phyloP scores from a whole-genome alignment of 2,797 vertebrate genomes.

The Distichodus sexfasciatus region DNA sequence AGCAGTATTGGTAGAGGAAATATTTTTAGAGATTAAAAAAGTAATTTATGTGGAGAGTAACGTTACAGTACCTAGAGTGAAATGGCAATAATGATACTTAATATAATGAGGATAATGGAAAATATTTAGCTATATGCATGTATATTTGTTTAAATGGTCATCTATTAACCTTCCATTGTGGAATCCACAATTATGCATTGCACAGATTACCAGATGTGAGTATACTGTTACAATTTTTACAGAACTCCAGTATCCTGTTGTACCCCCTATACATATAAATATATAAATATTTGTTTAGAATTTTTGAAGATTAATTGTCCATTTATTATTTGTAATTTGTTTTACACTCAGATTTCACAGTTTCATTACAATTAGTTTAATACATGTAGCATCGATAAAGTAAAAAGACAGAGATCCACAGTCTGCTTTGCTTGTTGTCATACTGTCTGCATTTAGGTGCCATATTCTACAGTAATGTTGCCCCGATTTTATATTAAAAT shows the following conservation, averaged over 20 bases:
- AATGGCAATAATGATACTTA: conserved; percentile 68
- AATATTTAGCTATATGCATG: conserved; percentile 70
- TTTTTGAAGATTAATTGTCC: conserved; percentile 56
- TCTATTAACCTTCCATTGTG: conserved; percentile 55
- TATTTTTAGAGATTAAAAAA: conserved; percentile 69
- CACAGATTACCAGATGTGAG: conserved; percentile 50
- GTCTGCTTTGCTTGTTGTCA: conserved; percentile 42
- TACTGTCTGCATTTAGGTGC: conserved; percentile 60
- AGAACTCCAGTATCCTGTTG: conserved; percentile 58
- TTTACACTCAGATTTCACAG: conserved; percentile 54
- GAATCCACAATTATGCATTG: conserved; percentile 53
- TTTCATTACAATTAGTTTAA: conserved; percentile 53
- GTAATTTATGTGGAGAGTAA: conserved; percentile 56
- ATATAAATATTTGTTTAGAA: conserved; percentile 62
- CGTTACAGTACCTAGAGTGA: conserved; percentile 61
- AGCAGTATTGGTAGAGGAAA: conserved; percentile 53
- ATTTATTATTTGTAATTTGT: conserved; percentile 56
- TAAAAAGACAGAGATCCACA: conserved; percentile 5
- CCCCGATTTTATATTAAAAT: conserved; percentile 76
- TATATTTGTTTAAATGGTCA: conserved; percentile 67
- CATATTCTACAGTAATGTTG: conserved; percentile 62
- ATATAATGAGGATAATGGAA: conserved; percentile 31
- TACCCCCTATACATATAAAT: conserved; percentile 59
- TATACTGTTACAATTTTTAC: conserved; percentile 46
- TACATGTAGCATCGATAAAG: conserved; percentile 31